Base-by-base conservation (phyloP, 2,113 vertebrate species). In the Oreochromis tanganicae region DNA sequence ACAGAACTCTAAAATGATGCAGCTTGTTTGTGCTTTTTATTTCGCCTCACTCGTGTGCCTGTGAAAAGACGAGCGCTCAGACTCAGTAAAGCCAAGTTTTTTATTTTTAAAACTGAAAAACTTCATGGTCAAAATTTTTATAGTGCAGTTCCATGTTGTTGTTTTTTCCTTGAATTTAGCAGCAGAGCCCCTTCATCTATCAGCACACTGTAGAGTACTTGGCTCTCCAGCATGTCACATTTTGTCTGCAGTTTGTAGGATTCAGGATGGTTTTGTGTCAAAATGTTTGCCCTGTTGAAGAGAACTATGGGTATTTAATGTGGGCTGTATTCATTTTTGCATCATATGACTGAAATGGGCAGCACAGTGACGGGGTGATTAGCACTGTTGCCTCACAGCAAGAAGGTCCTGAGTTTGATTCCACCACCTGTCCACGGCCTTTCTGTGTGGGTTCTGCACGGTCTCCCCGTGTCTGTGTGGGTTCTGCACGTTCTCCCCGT, bases 1-100 rank as follows among this genome's bases (percentile, higher is more conserved):
- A 11, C 38, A 0, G 68, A 73, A 27, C 21, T 27, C 14, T 3
- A 27, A 27, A 14, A 21, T 46, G 36, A 46, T 0, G 21, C 8
- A 17, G 12, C 41, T 21, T 73, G 68, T 27, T 73, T 27, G 8
- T 17, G 68, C 38, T 27, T 46, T 73, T 73, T 10, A 24, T 46
- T 5, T 7, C 3, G 1, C 54, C n/a, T 24, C 21, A 56, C 3
- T 55, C 21, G 10, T 3, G 3, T 3, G 6, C 10, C 34, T 21
- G 34, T 66, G 34, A 66, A 19, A 0, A 66, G 61, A 21, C 6
- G 19, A 66, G 10, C 1, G 10, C 32, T 38, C 61, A 0, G 61
- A 66, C 17, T 3, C 32, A 1, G 32, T 4, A 12, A 36, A 0
- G 27, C 27, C 14, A 17, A 36, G 32, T 32, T 32, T 32, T 32